These are phyloP conservation scores for Axea sp. DNA, from an alignment of 2,888 invertebrate species.

Conservation along the genomic window DNA sequence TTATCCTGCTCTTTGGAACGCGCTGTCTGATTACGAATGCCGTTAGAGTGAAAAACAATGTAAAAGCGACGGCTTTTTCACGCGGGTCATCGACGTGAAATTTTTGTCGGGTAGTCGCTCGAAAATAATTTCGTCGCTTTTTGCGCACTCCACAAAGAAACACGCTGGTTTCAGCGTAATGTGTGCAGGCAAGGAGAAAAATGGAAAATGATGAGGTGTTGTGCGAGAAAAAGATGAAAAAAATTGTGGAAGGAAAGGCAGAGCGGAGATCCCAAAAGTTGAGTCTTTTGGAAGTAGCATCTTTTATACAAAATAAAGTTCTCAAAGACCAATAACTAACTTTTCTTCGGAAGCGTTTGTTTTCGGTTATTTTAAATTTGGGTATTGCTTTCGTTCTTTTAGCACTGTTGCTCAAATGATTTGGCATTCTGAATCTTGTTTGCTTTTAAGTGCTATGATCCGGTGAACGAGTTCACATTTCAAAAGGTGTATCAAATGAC, in stretches of 20 bases:
- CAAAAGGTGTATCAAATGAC: conserved; percentile 8
- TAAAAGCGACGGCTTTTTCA: conserved; percentile 14
- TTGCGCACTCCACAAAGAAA: conserved; percentile 17
- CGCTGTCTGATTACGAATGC: not conserved
- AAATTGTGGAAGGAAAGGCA: not conserved
- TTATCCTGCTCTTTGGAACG: not conserved
- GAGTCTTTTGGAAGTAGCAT: too few species aligned
- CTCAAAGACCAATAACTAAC: too few species aligned
- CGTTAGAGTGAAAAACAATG: conserved; percentile 24
- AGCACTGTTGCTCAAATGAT: too few species aligned
- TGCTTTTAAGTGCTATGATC: not conserved
- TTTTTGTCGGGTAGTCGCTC: conserved; percentile 21
- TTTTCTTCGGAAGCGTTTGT: too few species aligned
- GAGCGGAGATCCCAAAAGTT: not conserved
- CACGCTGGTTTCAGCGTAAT: conserved; percentile 4
- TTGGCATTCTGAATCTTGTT: not conserved
- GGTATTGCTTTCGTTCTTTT: too few species aligned
- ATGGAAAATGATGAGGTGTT: conserved; percentile 28
- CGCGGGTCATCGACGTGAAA: conserved; percentile 18
- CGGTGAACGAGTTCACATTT: not conserved
- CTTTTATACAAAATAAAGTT: too few species aligned
- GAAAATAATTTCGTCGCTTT: conserved; percentile 41
- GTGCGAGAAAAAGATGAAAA: too few species aligned
- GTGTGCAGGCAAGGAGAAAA: conserved; percentile 30
- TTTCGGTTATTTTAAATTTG: too few species aligned